Conservation (phyloP, 1,140 invertebrate species). For the Cydia amplana region DNA sequence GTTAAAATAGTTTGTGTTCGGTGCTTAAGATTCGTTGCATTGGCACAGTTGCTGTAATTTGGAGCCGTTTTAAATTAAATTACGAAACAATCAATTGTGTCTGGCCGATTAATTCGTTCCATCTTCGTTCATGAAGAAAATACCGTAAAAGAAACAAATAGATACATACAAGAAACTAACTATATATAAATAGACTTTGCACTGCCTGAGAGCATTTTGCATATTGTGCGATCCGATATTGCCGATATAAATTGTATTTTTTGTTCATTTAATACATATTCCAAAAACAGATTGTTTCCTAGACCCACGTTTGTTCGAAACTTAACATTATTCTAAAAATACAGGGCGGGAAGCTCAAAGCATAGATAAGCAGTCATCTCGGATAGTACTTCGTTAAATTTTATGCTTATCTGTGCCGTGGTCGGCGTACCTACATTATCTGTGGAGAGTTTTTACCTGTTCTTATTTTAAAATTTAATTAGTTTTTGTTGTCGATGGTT, state of each 20-base stretch:
- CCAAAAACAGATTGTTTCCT: not conserved
- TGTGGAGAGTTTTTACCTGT: slow-evolving; percentile 14
- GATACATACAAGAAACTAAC: too few relatives aligned
- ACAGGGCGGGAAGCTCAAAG: slow-evolving; percentile 5
- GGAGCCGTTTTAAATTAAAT: not conserved
- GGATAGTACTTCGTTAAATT: slow-evolving; percentile 14
- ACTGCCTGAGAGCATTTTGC: not conserved
- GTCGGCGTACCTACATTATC: slow-evolving; percentile 6
- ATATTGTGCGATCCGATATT: too few relatives aligned
- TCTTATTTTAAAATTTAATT: slow-evolving; percentile 26
- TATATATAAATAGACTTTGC: not conserved
- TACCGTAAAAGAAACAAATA: not conserved
- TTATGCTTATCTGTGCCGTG: slow-evolving; percentile 17
- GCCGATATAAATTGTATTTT: too few relatives aligned
- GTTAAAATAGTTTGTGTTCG: too few relatives aligned
- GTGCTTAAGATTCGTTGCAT: not conserved
- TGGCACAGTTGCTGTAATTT: not conserved
- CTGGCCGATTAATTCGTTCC: not conserved
- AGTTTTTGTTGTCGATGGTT: not conserved
- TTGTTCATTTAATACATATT: too few relatives aligned
- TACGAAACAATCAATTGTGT: not conserved
- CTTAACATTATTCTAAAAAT: slow-evolving; percentile 15
- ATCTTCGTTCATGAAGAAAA: not conserved
- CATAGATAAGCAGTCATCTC: slow-evolving; percentile 8
- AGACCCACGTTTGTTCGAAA: not conserved